A percentile compares a stretch with the other conserved stretches of the same genome.
Evolutionary conservation across 2,113 vertebrate species (phyloP).

Genomic region (Podarcis muralis): DNA sequence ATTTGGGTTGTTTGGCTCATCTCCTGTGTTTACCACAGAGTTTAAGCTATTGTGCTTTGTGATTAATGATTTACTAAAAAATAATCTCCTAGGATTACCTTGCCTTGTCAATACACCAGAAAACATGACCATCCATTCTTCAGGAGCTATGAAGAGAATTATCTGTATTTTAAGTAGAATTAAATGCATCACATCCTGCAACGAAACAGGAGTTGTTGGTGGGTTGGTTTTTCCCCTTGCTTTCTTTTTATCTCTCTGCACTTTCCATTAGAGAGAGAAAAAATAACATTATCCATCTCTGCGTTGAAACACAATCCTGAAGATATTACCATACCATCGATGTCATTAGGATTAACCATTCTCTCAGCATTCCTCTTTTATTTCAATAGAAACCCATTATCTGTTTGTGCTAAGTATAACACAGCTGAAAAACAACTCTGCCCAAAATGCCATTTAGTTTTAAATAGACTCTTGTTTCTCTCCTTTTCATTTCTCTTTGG

Average conservation of each 20-base stretch:
- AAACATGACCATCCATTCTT: conserved; percentile 53
- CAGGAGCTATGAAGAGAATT: conserved; percentile 45
- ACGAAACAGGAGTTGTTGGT: conserved; percentile 12
- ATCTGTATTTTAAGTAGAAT: conserved; percentile 48
- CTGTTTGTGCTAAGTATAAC: conserved; percentile 14
- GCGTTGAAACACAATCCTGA: conserved; percentile 36
- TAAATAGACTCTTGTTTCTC: conserved; percentile 20
- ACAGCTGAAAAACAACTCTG: conserved; percentile 13
- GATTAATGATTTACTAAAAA: conserved; percentile 61
- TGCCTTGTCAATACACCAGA: conserved; percentile 51
- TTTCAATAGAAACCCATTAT: conserved; percentile 24
- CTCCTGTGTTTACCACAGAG: conserved; percentile 43
- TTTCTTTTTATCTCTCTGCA: conserved; percentile 56
- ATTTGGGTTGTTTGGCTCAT: conserved; percentile 50
- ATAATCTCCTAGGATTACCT: conserved; percentile 55
- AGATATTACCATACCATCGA: conserved; percentile 37
- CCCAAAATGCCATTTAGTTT: background rate
- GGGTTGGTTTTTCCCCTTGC: conserved; percentile 22
- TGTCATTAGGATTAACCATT: conserved; percentile 50
- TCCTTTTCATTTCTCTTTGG: background rate
- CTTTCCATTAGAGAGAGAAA: conserved; percentile 58
- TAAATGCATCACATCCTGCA: conserved; percentile 57
- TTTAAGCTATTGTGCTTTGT: conserved; percentile 54
- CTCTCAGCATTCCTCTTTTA: conserved; percentile 17
- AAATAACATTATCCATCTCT: conserved; percentile 63